A percentile compares a stretch with the other conserved stretches of the same genome.
Conservation (phyloP, 1,140 invertebrate genomes). For the Drosophila ercepeae region DNA sequence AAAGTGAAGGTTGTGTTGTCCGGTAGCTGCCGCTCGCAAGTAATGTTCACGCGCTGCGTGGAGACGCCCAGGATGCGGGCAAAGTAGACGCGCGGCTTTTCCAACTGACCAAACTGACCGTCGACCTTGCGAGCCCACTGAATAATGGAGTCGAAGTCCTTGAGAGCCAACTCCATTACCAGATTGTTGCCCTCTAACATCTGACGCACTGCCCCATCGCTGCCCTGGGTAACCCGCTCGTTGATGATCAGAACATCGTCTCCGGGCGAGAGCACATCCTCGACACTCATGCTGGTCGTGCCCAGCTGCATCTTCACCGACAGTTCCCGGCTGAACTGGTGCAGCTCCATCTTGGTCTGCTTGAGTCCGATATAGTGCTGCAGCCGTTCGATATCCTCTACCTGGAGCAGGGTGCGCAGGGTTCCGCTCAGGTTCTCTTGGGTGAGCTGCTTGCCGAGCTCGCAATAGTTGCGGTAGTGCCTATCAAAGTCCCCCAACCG, state of each 20-base stretch:
- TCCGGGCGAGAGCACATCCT: slow-evolving; percentile 64
- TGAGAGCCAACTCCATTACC: slow-evolving; percentile 59
- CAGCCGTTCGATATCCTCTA: slow-evolving; percentile 69
- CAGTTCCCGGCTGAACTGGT: slow-evolving; percentile 65
- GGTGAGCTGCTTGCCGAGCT: slow-evolving; percentile 35
- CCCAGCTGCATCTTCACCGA: slow-evolving; percentile 55
- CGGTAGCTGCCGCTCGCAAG: slow-evolving; percentile 62
- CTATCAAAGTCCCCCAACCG: slow-evolving; percentile 47
- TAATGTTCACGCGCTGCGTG: slow-evolving; percentile 61
- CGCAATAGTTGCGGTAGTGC: slow-evolving; percentile 59
- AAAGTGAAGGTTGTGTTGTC: slow-evolving; percentile 58
- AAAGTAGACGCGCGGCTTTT: slow-evolving; percentile 60
- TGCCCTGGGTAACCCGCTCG: slow-evolving; percentile 15
- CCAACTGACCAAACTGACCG: slow-evolving; percentile 38
- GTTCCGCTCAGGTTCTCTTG: slow-evolving; percentile 43
- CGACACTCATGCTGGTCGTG: slow-evolving; percentile 27
- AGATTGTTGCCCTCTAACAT: slow-evolving; percentile 48
- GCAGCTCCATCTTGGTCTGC: slow-evolving; percentile 63
- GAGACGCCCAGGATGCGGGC: slow-evolving; percentile 64
- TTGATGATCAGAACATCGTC: slow-evolving; percentile 71
- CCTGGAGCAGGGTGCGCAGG: slow-evolving; percentile 61
- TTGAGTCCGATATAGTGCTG: slow-evolving; percentile 57
- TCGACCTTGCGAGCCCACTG: slow-evolving; percentile 51
- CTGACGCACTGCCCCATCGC: slow-evolving; percentile 17
- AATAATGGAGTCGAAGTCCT: slow-evolving; percentile 56